Percentiles rank a stretch among this genome's conserved stretches.
Evolutionary conservation across 2,888 invertebrate genomes (phyloP).

Genomic region (Agelastica alni): DNA sequence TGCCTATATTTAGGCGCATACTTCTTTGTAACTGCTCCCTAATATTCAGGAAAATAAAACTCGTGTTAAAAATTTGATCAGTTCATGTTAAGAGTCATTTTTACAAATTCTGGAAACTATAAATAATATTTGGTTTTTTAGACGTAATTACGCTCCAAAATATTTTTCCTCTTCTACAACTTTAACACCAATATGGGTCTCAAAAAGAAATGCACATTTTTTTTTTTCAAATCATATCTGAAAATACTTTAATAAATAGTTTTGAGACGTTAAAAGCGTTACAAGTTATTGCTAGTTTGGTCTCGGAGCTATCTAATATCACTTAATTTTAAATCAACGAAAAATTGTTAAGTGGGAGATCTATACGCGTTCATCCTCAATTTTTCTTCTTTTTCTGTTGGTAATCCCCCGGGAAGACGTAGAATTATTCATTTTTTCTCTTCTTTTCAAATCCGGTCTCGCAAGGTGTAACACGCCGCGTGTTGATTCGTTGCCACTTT

Average conservation of each 20-base stretch:
- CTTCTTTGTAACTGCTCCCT: too few relatives aligned
- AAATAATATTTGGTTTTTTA: constrained; percentile 25
- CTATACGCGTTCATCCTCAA: not conserved
- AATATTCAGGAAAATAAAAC: constrained; percentile 7
- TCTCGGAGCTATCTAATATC: constrained; percentile 22
- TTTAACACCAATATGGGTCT: constrained; percentile 22
- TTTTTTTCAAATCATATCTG: not conserved
- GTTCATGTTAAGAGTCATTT: constrained; percentile 7
- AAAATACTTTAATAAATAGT: constrained; percentile 23
- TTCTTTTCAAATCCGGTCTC: constrained; percentile 7
- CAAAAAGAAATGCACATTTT: constrained; percentile 4
- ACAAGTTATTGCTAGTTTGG: constrained; percentile 22
- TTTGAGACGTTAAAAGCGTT: constrained; percentile 16
- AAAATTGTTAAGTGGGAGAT: not conserved
- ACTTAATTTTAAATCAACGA: constrained; percentile 1
- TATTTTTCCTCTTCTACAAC: constrained; percentile 3
- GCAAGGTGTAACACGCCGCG: not conserved
- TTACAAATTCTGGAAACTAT: constrained; percentile 14
- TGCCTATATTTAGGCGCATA: too few relatives aligned
- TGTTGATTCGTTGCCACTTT: not conserved
- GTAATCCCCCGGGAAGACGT: not conserved
- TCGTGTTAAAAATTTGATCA: constrained; percentile 11
- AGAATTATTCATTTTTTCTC: constrained; percentile 4
- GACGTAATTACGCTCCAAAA: constrained; percentile 12
- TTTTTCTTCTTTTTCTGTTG: constrained; percentile 12